A percentile compares a stretch with the other conserved stretches of the same genome.
Evolutionary conservation across 2,113 vertebrate genomes (phyloP).

Genomic region (Lampris incognitus): DNA sequence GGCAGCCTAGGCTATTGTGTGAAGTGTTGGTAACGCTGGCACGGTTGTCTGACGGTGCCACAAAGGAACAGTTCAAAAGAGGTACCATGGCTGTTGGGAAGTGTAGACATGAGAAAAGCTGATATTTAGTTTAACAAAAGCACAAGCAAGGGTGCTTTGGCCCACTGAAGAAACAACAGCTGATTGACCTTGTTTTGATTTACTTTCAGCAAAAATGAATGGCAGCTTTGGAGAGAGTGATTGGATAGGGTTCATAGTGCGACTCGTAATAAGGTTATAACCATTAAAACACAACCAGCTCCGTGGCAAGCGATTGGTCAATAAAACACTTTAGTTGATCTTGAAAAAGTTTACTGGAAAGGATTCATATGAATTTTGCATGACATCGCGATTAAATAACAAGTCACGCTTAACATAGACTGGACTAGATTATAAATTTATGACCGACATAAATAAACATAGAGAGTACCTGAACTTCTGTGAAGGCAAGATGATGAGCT

Average conservation of each 20-base stretch:
- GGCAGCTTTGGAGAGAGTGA: background rate
- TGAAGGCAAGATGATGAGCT: too few species aligned
- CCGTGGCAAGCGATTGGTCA: background rate
- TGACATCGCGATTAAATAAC: too few species aligned
- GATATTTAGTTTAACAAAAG: background rate
- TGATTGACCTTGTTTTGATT: background rate
- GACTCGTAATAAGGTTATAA: background rate
- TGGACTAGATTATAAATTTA: too few species aligned
- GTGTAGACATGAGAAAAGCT: background rate
- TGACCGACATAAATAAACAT: too few species aligned
- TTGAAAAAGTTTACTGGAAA: background rate
- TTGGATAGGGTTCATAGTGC: background rate
- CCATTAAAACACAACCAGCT: background rate
- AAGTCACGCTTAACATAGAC: too few species aligned
- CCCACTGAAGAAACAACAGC: background rate
- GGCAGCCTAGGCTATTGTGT: conserved; percentile 50
- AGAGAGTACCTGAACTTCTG: too few species aligned
- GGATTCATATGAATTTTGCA: too few species aligned
- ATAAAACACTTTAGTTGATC: background rate
- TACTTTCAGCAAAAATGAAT: background rate
- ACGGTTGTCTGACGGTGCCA: conserved; percentile 8
- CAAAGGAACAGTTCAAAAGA: conserved; percentile 68
- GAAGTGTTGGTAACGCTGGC: conserved; percentile 8
- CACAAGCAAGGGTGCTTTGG: background rate
- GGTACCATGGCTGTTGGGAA: conserved; percentile 40